Evolutionary conservation across 2,888 invertebrate genomes (phyloP).

Genomic region (Arenicola marina): DNA sequence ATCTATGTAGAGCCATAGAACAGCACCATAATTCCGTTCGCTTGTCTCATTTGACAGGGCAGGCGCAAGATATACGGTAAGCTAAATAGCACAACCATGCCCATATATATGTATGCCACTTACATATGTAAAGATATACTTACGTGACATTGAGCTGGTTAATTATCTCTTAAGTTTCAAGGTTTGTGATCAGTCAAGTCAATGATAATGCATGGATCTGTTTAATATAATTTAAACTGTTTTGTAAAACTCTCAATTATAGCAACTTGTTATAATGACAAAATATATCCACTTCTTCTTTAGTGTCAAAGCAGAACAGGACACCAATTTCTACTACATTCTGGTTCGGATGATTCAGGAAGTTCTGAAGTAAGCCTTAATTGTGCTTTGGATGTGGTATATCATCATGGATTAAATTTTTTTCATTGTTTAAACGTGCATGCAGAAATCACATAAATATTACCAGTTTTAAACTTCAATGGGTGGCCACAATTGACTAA

Average conservation of each 20-base stretch:
- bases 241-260: constrained; percentile 1
- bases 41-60: constrained; percentile 51
- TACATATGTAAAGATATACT: background rate
- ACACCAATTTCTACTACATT: constrained; percentile 53
- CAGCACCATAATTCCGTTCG: constrained; percentile 46
- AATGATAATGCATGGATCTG: background rate
- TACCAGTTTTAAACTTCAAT: no score
- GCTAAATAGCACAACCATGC: constrained; percentile 16
- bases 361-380: constrained; percentile 43
- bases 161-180: background rate
- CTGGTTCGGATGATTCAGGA: constrained; percentile 52
- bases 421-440: no score
- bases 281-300: no score
- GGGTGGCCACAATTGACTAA: no score
- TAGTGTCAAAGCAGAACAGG: constrained; percentile 48
- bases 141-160: background rate
- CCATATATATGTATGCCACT: background rate
- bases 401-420: no score
- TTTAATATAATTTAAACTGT: background rate
- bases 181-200: background rate
- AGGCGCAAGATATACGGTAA: constrained; percentile 49
- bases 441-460: no score
- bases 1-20: constrained; percentile 49
- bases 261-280: constrained; percentile 1
- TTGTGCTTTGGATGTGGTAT: no score